Evolutionary conservation across 1,140 invertebrate genomes (phyloP).

Genomic region (Drosophila mayri): DNA sequence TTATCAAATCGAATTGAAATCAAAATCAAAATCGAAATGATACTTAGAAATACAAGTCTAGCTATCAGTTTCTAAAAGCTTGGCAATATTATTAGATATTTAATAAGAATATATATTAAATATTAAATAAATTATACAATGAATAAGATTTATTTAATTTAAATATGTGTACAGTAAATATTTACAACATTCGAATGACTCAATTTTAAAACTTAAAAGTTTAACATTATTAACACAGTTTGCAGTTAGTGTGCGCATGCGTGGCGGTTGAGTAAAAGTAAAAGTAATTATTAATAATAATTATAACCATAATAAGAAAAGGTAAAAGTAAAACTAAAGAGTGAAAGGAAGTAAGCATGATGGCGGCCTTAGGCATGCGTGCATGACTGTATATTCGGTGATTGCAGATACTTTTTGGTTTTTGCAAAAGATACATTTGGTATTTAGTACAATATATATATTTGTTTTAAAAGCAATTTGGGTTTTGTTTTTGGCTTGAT

Average conservation of each 20-base stretch:
- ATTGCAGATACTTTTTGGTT: constrained; percentile 11
- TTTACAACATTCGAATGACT: neutral
- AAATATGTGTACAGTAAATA: neutral
- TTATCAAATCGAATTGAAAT: neutral
- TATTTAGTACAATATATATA: constrained; percentile 9
- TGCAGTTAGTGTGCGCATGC: constrained; percentile 46
- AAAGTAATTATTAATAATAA: neutral
- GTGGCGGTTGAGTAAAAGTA: constrained; percentile 13
- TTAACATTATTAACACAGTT: constrained; percentile 7
- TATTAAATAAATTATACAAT: neutral
- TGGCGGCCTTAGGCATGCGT: constrained; percentile 54
- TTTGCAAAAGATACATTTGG: constrained; percentile 6
- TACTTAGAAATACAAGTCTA: neutral
- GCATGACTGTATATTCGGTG: constrained; percentile 58
- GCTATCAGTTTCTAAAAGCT: neutral
- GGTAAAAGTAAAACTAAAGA: constrained; percentile 4
- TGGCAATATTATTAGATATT: too few species aligned
- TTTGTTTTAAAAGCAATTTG: constrained; percentile 11
- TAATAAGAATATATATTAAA: neutral
- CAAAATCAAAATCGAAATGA: neutral
- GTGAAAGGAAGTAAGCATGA: constrained; percentile 21
- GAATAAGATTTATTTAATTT: neutral
- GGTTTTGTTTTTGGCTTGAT: constrained; percentile 3
- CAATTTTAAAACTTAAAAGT: neutral
- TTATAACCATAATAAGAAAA: neutral